Conservation (phyloP, 2,888 invertebrate species). For the Gonocerus acuteangulatus region DNA sequence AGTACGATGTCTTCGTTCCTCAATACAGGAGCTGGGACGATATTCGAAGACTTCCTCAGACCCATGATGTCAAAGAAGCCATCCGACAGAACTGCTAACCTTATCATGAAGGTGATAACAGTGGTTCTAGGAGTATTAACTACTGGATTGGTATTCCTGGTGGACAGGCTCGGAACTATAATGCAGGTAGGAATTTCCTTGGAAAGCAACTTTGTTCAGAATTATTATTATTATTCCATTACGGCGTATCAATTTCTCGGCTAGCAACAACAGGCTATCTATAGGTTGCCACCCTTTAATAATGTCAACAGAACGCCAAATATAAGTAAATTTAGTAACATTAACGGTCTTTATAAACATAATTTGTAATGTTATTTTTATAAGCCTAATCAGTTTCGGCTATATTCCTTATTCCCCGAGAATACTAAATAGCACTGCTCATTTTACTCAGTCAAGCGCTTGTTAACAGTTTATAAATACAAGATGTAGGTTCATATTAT, state of each 20-base stretch:
- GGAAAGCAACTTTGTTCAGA: background rate
- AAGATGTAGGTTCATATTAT: no score
- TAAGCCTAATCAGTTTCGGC: background rate
- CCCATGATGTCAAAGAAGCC: conserved; percentile 40
- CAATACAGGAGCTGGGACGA: conserved; percentile 55
- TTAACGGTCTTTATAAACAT: background rate
- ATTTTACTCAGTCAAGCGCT: no score
- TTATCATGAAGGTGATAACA: conserved; percentile 53
- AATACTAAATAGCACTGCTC: no score
- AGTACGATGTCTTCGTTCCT: conserved; percentile 58
- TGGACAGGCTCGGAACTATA: conserved; percentile 37
- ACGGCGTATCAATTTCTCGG: no score
- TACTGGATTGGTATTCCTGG: conserved; percentile 43
- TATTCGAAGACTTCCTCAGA: conserved; percentile 56
- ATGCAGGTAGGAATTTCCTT: conserved; percentile 37
- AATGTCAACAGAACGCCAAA: no score
- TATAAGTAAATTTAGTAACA: no score
- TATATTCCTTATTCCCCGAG: background rate
- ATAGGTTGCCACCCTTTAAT: no score
- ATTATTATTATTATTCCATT: no score
- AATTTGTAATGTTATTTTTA: background rate
- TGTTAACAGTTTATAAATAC: no score
- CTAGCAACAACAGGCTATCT: background rate
- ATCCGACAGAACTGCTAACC: conserved; percentile 50
- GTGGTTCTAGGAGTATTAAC: conserved; percentile 49